Base-by-base conservation (phyloP, 2,888 invertebrate species). In the Liodrosophila aerea region DNA sequence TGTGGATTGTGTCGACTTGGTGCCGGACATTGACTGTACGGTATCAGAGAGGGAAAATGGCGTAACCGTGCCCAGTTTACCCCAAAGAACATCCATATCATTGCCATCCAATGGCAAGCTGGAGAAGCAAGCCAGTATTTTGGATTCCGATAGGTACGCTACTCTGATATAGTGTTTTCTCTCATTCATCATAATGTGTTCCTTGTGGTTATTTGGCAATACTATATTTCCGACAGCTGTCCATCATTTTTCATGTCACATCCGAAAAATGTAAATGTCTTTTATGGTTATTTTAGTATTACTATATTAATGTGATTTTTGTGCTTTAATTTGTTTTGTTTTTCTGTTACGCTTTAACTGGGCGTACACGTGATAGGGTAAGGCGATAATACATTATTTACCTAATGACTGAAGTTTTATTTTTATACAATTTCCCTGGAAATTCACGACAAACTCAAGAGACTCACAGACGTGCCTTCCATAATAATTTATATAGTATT, bases 131-230 rank as follows among this genome's bases (percentile, higher is more conserved):
- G 56, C 74, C 39, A 88, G 87, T 56, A 51, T 73, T 50, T 61
- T 85, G 72, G 83, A 85, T 46, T 54, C 45, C 45, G 87, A 87
- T 59, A 87, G 88, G 87, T 87, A 63, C 49, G 7, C 12, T n/a
- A 27, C n/a, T 1, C 3, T 0, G 3, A 13, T 15, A 29, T 16
- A 7, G 13, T 15, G 13, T 30, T 45, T 16, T 16, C 16, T 30
- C 54, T 16, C 44, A 54, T 40, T 46, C 31, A 18, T 41, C 16
- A 50, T 12, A 29, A 22, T 7, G 22, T 7, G 12, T 33, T 58
- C 5, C 11, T 44, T 47, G 3, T 29, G 22, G 7, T 7, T 27
- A 15, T 40, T 27, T 46, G 43, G 39, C 30, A 30, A 53, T 34
- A 58, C 40, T n/a, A n/a, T n/a, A n/a, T n/a, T 50, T 37, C 46